These are phyloP conservation scores for Oophaga pumilio DNA, from an alignment of 2,113 vertebrate genomes.

Conservation along the genomic window DNA sequence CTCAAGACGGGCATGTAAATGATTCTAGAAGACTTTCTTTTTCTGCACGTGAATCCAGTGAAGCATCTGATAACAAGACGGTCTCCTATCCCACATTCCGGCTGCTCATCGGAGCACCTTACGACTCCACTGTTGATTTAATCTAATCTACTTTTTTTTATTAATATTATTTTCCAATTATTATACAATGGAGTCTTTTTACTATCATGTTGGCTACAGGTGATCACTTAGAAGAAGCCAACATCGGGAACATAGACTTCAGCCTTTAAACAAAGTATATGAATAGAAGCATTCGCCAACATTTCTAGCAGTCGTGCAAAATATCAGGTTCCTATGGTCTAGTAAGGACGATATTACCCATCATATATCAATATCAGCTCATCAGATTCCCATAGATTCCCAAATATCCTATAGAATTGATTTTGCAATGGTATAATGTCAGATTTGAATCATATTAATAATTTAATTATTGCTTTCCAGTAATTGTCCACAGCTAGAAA, in stretches of 20 bases:
- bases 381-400: neutral
- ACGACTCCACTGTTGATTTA: neutral
- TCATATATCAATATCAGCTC: neutral
- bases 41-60: neutral
- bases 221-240: too few relatives aligned
- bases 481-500: conserved; percentile 3
- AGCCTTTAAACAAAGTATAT: too few relatives aligned
- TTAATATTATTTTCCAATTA: neutral
- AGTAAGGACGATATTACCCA: too few relatives aligned
- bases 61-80: neutral
- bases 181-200: too few relatives aligned
- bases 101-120: neutral
- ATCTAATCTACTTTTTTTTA: neutral
- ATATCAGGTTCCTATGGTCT: too few relatives aligned
- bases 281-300: too few relatives aligned
- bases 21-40: neutral
- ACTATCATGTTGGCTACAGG: neutral
- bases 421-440: neutral
- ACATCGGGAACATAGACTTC: too few relatives aligned
- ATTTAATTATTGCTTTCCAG: conserved; percentile 30
- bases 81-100: conserved; percentile 43
- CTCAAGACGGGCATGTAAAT: neutral
- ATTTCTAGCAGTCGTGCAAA: too few relatives aligned
- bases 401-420: neutral
- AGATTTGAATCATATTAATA: neutral